These are phyloP conservation scores for Mastomys coucha DNA, from an alignment of 2,113 vertebrate species.

Conservation along the genomic window DNA sequence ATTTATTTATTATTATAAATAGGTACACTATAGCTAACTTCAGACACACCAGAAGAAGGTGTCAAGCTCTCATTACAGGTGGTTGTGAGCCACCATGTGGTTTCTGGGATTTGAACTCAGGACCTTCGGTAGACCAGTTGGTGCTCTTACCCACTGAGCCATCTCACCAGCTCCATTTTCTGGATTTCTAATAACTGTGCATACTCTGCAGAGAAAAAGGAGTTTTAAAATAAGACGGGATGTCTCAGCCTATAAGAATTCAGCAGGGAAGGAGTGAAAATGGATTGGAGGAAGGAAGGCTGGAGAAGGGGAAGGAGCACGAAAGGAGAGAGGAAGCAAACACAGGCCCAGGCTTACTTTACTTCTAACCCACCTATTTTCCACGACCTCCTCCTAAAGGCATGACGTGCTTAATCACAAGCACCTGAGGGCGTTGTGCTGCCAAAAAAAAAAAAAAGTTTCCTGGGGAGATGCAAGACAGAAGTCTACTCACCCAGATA, in stretches of 20 bases:
- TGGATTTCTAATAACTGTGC: not conserved
- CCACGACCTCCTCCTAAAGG: slow-evolving; percentile 11
- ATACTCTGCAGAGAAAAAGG: not conserved
- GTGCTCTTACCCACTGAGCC: too few species aligned
- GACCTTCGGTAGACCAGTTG: too few species aligned
- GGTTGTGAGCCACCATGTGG: too few species aligned
- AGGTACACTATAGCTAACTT: too few species aligned
- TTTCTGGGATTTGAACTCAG: too few species aligned
- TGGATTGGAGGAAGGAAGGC: not conserved
- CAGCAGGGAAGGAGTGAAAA: not conserved
- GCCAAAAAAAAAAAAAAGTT: not conserved
- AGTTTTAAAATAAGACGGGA: slow-evolving; percentile 1
- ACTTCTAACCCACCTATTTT: not conserved
- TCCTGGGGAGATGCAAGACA: not conserved
- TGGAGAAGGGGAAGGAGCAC: not conserved
- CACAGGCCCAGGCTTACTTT: not conserved
- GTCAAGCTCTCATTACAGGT: too few species aligned
- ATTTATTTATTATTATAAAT: too few species aligned
- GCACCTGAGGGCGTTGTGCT: not conserved
- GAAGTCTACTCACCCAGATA: too few species aligned
- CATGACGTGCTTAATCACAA: slow-evolving; percentile 9
- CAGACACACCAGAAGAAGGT: too few species aligned
- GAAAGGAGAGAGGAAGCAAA: not conserved
- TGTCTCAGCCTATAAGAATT: slow-evolving; percentile 5
- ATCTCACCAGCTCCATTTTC: not conserved